A percentile compares a stretch with the other conserved stretches of the same genome.
Evolutionary conservation across 2,888 invertebrate species (phyloP).

Genomic region (Sphaeridia pumilis): DNA sequence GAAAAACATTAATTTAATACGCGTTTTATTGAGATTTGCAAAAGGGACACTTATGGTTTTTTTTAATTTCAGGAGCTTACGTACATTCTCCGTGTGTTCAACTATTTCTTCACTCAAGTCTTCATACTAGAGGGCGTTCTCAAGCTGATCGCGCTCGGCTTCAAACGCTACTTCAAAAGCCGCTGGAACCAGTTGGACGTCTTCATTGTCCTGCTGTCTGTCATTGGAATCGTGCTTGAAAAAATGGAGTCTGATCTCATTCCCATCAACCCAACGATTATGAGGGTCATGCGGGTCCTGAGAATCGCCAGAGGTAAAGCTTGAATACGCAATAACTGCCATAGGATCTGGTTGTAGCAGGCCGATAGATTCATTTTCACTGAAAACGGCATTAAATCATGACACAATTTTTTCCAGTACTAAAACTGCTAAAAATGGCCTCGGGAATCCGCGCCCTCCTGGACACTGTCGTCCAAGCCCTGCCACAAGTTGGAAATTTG

Average conservation of each 20-base stretch:
- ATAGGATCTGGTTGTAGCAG: too few relatives aligned
- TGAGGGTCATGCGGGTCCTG: conserved; percentile 95
- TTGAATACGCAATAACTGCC: too few relatives aligned
- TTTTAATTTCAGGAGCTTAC: conserved; percentile 52
- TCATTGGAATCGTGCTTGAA: conserved; percentile 94
- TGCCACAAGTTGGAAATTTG: conserved; percentile 97
- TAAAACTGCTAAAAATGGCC: conserved; percentile 98
- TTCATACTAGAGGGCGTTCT: conserved; percentile 94
- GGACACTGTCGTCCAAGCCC: conserved; percentile 98
- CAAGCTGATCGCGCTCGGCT: conserved; percentile 88
- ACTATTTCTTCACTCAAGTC: conserved; percentile 98
- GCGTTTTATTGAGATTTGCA: too few relatives aligned
- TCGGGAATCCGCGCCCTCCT: conserved; percentile 95
- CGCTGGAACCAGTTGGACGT: conserved; percentile 99
- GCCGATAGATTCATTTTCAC: too few relatives aligned
- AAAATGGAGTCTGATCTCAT: conserved; percentile 95
- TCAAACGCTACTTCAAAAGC: conserved; percentile 82
- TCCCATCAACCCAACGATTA: conserved; percentile 98
- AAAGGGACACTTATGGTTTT: conserved; percentile 2
- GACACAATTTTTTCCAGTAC: conserved; percentile 48
- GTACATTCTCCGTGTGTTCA: conserved; percentile 93
- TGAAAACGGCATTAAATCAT: neutral
- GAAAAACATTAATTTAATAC: too few relatives aligned
- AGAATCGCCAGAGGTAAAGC: conserved; percentile 87
- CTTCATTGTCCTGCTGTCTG: conserved; percentile 91